Base-by-base conservation (phyloP, 2,797 vertebrate genomes). In the Falco naumanni region DNA sequence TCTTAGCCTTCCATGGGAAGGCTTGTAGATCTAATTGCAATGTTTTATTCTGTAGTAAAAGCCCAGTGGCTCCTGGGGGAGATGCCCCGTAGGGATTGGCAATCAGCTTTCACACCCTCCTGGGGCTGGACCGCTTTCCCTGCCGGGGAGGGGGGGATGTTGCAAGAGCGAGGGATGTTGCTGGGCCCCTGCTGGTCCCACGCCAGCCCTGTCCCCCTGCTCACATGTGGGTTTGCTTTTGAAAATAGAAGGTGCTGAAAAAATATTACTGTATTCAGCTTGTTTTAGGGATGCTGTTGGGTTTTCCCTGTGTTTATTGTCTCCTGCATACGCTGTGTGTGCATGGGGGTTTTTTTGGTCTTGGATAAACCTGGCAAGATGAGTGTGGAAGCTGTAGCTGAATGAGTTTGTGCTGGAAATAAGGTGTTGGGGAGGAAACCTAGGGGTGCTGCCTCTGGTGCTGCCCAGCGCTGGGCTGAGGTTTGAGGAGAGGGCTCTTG, bases 1-100 rank as follows among this genome's bases (percentile, higher is more conserved):
- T 88, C 87, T 91, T 48, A 72, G 91, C 89, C 89, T 85, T 64
- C 76, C 89, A 1, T 47, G 91, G 84, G 29, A 26, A 60, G 82
- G 51, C 85, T 76, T 63, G 84, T 77, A 79, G 94, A 94, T 85
- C 51, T 83, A 74, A 89, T 95, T 20, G 20, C 56, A 2, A 14
- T 47, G 82, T 43, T 94, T 91, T 80, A 76, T 74, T 77, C 87
- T 57, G 82, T 39, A n/a, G 84, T 80, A 60, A 74, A 78, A 95
- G 84, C 78, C 91, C 1, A 6, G 59, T 12, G 91, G 84, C 75
- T 91, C 77, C 80, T 20, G 72, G 28, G 77, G 84, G 75, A 80
- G 74, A 51, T 75, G 83, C 48, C 47, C 86, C 5, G 4, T 10
- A 13, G 89, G 60, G 91, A 43, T 85, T 25, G 4, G 50, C 60